Evolutionary conservation across 2,797 vertebrate species (phyloP), one percentile per base, ranked within the genome.

Genomic region (Momotus momota): DNA sequence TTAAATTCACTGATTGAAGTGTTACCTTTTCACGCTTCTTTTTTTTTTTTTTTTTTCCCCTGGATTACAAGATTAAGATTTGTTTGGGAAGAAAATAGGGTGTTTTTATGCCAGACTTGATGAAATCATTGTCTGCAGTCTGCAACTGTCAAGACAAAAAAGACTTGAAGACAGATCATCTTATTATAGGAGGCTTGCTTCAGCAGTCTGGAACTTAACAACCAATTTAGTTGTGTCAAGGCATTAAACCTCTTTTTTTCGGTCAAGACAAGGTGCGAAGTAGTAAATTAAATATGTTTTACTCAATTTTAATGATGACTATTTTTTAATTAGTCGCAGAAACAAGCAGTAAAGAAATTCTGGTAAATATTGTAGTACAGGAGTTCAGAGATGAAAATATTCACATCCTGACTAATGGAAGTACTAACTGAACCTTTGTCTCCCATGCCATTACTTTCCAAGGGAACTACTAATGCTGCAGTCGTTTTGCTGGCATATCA

Each of bases 91-190:
- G 66, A 93, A 94, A 97, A 97, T 51, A 92, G 58, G 67, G 16
- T 41, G 65, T 70, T 96, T 96, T 69, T 46, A 69, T 92, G 87
- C 89, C 92, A 94, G 61, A 78, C 70, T 78, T 90, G 80, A 96
- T 92, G 51, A 96, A 96, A 93, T 92, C 29, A 64, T 93, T 97
- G 92, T 94, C 88, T 52, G 72, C 86, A 97, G 92, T 94, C 88
- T 55, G 69, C 86, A 97, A 71, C 94, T 97, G 94, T 97, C 97
- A 98, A 97, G 97, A 97, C 85, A 97, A 96, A 92, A 95, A 88
- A 90, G 77, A 92, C 71, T 85, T 62, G 66, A 95, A 97, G 98
- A 96, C 95, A 96, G 94, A 97, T 93, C 79, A 72, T 97, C 95
- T 98, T 96, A 90, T 97, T 97, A 95, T 61, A 86, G 89, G 71